These are phyloP conservation scores for Podotricha telesiphe DNA, from an alignment of 2,888 invertebrate species.

Conservation along the genomic window DNA sequence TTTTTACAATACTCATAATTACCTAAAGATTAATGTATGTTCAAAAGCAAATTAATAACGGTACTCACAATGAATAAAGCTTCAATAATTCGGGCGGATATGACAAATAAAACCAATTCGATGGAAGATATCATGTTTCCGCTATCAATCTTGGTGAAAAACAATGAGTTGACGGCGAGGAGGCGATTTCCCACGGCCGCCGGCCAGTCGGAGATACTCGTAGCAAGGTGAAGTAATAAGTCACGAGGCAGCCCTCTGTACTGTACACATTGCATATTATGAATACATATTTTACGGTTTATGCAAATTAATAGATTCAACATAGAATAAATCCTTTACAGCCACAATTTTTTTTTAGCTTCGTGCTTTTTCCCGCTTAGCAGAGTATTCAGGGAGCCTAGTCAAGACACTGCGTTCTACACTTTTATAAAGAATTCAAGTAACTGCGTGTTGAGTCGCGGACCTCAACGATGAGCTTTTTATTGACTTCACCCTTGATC, in stretches of 20 bases:
- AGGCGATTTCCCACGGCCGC: constrained; percentile 59
- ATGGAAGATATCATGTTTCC: constrained; percentile 66
- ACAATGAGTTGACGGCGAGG: constrained; percentile 60
- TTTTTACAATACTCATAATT: constrained; percentile 56
- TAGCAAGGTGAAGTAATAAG: constrained; percentile 42
- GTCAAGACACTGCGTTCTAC: too few relatives aligned
- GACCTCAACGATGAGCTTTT: too few relatives aligned
- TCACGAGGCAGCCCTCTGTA: constrained; percentile 36
- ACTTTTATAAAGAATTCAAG: too few relatives aligned
- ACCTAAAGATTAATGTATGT: constrained; percentile 66
- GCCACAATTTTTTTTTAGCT: too few relatives aligned
- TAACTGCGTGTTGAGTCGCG: too few relatives aligned
- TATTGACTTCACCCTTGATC: too few relatives aligned
- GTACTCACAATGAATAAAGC: constrained; percentile 51
- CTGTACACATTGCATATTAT: constrained; percentile 28
- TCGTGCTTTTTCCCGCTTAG: too few relatives aligned
- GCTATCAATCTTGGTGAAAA: constrained; percentile 71
- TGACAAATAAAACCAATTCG: constrained; percentile 67
- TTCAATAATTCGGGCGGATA: constrained; percentile 68
- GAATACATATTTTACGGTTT: constrained; percentile 27
- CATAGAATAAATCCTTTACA: too few relatives aligned
- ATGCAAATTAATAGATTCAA: background rate
- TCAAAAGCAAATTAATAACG: constrained; percentile 50
- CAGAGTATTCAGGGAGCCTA: too few relatives aligned
- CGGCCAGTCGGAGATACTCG: constrained; percentile 45